Percentiles rank a stretch among this genome's conserved stretches.
Conservation (phyloP, 2,888 invertebrate genomes). For the Trileptium ribeirensis region DNA sequence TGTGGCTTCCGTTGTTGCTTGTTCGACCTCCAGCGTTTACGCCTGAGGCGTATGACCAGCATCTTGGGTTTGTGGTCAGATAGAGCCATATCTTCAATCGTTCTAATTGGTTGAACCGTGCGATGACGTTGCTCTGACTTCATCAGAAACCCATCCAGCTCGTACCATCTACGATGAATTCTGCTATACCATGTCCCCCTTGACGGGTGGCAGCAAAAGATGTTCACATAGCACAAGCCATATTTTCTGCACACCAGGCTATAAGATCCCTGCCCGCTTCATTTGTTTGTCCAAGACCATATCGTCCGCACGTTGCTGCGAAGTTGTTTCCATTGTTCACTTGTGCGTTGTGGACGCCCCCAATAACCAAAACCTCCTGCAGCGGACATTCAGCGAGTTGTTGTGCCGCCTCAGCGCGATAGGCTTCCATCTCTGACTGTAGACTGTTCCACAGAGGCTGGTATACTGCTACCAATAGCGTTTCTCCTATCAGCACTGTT, state of each 20-base stretch:
- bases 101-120: background rate
- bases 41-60: background rate
- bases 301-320: too few relatives aligned
- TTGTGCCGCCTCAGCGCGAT: background rate
- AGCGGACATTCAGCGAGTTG: background rate
- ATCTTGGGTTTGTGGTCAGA: slow-evolving; percentile 7
- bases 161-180: background rate
- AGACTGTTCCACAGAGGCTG: background rate
- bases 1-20: background rate
- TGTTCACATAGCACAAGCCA: background rate
- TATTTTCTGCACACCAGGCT: background rate
- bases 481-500: background rate
- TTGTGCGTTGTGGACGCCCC: too few relatives aligned
- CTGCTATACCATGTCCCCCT: background rate
- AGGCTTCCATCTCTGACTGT: background rate
- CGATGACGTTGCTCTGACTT: background rate
- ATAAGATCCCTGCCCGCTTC: background rate
- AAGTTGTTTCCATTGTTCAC: too few relatives aligned
- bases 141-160: background rate
- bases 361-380: too few relatives aligned
- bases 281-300: too few relatives aligned
- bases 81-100: slow-evolving; percentile 5
- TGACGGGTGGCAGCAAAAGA: background rate
- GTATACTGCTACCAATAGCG: background rate
- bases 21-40: background rate